phyloP scores from a whole-genome alignment of 1,140 invertebrate genomes.

The Matsumurasca onukii region DNA sequence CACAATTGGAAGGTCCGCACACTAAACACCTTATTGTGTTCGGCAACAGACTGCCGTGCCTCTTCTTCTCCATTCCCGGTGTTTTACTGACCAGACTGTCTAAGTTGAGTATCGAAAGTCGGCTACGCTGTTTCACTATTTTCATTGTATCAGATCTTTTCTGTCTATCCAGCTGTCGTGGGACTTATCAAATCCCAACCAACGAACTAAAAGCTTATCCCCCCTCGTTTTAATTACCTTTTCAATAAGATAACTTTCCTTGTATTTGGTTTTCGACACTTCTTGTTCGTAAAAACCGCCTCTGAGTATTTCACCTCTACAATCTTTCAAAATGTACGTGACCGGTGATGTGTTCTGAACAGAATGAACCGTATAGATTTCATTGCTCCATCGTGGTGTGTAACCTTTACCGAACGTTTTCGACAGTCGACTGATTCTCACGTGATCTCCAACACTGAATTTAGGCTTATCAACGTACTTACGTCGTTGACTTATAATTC shows the following conservation, averaged over 20 bases:
- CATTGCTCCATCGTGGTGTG: constrained; percentile 31
- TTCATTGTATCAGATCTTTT: constrained; percentile 24
- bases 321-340: constrained; percentile 36
- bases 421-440: constrained; percentile 35
- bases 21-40: constrained; percentile 42
- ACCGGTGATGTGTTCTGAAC: constrained; percentile 33
- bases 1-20: constrained; percentile 44
- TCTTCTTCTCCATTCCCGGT: constrained; percentile 43
- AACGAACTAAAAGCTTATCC: constrained; percentile 46
- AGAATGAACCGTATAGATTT: constrained; percentile 33
- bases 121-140: constrained; percentile 10
- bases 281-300: constrained; percentile 44
- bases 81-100: constrained; percentile 40
- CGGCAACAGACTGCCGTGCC: constrained; percentile 39
- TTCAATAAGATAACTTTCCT: constrained; percentile 44
- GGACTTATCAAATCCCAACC: constrained; percentile 43
- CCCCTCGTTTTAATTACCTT: constrained; percentile 43
- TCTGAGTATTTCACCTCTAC: constrained; percentile 33
- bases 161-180: constrained; percentile 45
- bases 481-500: constrained; percentile 27
- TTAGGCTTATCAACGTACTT: constrained; percentile 34
- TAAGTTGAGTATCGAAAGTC: constrained; percentile 6
- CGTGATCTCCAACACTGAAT: constrained; percentile 37
- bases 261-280: constrained; percentile 40
- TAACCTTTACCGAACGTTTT: constrained; percentile 39